Conservation (phyloP, 2,888 invertebrate genomes). For the Eucera pruinosa region DNA sequence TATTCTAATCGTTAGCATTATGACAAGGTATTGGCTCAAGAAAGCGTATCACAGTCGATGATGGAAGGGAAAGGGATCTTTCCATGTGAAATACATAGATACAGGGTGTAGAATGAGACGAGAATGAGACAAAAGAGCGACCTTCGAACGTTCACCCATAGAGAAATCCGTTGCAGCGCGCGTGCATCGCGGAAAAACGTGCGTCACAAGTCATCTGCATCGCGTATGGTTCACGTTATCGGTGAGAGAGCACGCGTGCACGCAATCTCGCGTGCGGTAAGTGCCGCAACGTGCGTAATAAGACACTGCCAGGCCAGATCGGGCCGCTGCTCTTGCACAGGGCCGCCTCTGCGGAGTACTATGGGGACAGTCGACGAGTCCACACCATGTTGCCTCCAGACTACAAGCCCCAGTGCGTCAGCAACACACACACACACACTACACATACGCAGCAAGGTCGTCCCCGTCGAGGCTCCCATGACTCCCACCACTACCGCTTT, state of each 20-base stretch:
- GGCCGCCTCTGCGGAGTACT: slow-evolving; percentile 59
- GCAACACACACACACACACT: slow-evolving; percentile 1
- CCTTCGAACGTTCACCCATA: slow-evolving; percentile 43
- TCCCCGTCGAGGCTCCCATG: slow-evolving; percentile 62
- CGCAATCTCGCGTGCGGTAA: slow-evolving; percentile 59
- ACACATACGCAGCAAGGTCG: slow-evolving; percentile 63
- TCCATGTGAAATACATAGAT: no score
- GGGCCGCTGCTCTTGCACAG: slow-evolving; percentile 53
- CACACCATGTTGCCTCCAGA: slow-evolving; percentile 47
- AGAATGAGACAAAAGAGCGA: slow-evolving; percentile 15
- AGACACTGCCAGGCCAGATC: slow-evolving; percentile 69
- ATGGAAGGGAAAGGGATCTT: no score
- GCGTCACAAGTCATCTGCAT: slow-evolving; percentile 23
- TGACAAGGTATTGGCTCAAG: no score
- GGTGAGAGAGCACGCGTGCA: slow-evolving; percentile 41
- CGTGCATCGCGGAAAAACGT: slow-evolving; percentile 34
- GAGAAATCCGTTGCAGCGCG: slow-evolving; percentile 14
- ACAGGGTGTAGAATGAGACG: not conserved
- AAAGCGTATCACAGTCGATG: no score
- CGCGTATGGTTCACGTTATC: slow-evolving; percentile 34
- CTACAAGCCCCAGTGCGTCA: slow-evolving; percentile 25
- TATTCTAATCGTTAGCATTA: no score
- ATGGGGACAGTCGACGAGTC: slow-evolving; percentile 64
- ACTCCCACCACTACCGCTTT: slow-evolving; percentile 54
- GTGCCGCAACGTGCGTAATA: slow-evolving; percentile 74